phyloP scores from a whole-genome alignment of 2,797 vertebrate genomes.

The Clarias platycephalus region DNA sequence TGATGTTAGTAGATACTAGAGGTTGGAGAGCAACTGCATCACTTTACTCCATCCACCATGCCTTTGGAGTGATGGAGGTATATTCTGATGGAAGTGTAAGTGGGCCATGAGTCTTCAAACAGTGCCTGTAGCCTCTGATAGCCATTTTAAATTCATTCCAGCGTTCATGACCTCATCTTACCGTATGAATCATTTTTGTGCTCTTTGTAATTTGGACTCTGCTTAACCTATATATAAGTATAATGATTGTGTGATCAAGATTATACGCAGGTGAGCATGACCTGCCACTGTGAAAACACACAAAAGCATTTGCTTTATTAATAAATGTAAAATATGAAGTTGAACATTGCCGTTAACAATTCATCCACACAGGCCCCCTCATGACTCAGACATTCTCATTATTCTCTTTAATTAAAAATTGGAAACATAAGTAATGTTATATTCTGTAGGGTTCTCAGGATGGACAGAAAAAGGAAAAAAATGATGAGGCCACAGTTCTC shows the following conservation, averaged over 20 bases:
- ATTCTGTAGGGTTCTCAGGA: constrained; percentile 28
- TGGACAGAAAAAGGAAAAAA: constrained; percentile 15
- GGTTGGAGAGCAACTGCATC: background rate
- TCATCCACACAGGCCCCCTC: background rate
- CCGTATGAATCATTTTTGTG: background rate
- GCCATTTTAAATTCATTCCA: background rate
- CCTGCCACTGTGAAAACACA: background rate
- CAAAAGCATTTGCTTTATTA: background rate
- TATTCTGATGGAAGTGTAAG: background rate
- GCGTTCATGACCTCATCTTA: constrained; percentile 38
- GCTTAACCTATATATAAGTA: background rate
- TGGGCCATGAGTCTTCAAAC: background rate
- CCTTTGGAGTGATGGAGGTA: too few relatives aligned
- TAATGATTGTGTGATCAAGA: background rate
- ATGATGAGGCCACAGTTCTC: constrained; percentile 52
- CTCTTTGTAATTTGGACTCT: constrained; percentile 3
- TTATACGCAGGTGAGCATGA: background rate
- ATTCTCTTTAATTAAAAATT: background rate
- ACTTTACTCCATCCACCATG: background rate
- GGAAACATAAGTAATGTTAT: background rate
- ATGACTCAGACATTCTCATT: constrained; percentile 5
- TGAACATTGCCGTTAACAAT: too few relatives aligned
- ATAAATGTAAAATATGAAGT: background rate
- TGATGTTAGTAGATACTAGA: background rate
- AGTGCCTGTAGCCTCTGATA: constrained; percentile 2